Evolutionary conservation across 2,797 vertebrate species (phyloP), one percentile per base, ranked within the genome.

Genomic region (Ctenopoma kingsleyae): DNA sequence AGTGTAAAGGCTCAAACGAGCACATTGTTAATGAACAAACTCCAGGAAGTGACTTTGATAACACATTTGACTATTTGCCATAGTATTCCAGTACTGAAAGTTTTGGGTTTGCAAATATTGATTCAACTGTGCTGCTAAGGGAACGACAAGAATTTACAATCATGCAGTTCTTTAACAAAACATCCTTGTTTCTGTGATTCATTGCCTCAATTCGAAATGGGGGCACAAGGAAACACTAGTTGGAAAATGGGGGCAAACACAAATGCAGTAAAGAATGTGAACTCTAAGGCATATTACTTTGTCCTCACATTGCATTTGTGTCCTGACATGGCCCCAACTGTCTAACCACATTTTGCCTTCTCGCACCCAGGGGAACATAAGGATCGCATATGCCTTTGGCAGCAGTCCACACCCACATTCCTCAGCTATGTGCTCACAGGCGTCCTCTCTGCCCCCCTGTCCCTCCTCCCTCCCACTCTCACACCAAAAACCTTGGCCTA

Each of bases 301-400:
- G 63, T 87, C 82, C 80, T 82, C 75, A 73, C 61, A 50, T 65
- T 59, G 48, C 57, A 69, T 82, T 68, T 72, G 76, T 93, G 92
- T 93, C 93, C 92, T 90, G 86, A 90, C 67, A 62, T 87, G 80
- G 89, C 92, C 92, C 71, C 78, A 53, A 47, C 71, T 47, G 36
- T 85, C 81, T 81, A 63, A 85, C 85, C 80, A 1, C 90, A 74
- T 82, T 85, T 80, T 78, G 81, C 82, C 80, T 82, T 61, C 56
- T 84, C 48, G 48, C 76, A 85, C 83, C 78, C 77, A 81, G 77
- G 81, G 87, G 86, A 93, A 89, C 91, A 92, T 92, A 93, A 89
- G 89, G 89, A 91, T 93, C 87, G 71, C 90, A 94, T 94, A 94
- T 91, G 88, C 77, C 76, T 80, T 90, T 94, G 92, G 93, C 92